phyloP scores from a whole-genome alignment of 2,797 vertebrate genomes.

The Sebastes hubbsi region DNA sequence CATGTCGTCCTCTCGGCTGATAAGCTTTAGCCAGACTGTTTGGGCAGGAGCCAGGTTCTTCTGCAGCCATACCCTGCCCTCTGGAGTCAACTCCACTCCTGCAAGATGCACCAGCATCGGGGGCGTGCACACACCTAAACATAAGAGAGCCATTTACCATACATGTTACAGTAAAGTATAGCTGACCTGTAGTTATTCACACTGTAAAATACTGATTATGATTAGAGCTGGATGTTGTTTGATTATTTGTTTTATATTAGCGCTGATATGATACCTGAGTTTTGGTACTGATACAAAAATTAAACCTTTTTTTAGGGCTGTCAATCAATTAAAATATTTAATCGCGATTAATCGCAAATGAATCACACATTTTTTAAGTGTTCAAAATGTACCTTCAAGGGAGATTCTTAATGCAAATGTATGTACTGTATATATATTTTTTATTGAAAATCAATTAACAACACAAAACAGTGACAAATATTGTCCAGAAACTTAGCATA shows the following conservation, averaged over 20 bases:
- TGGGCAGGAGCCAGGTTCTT: slow-evolving; percentile 81
- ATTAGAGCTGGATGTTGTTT: neutral
- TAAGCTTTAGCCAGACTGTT: slow-evolving; percentile 90
- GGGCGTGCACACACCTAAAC: slow-evolving; percentile 76
- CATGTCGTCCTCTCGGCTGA: slow-evolving; percentile 82
- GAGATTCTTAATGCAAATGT: no score
- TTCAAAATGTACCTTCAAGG: no score
- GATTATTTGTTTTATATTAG: neutral
- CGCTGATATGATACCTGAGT: neutral
- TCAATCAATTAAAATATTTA: no score
- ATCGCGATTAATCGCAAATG: no score
- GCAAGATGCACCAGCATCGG: slow-evolving; percentile 86
- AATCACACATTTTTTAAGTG: no score
- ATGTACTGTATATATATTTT: no score
- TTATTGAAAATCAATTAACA: no score
- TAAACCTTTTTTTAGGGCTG: neutral
- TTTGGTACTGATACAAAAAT: neutral
- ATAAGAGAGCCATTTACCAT: neutral
- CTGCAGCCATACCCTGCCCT: slow-evolving; percentile 85
- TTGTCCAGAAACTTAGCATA: no score
- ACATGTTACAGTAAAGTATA: neutral
- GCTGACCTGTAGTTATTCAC: neutral
- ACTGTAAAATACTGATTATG: neutral
- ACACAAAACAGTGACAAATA: no score
- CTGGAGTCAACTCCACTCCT: slow-evolving; percentile 89